Base-by-base conservation (phyloP, 2,888 invertebrate genomes). In the Pseudococcus viburni region DNA sequence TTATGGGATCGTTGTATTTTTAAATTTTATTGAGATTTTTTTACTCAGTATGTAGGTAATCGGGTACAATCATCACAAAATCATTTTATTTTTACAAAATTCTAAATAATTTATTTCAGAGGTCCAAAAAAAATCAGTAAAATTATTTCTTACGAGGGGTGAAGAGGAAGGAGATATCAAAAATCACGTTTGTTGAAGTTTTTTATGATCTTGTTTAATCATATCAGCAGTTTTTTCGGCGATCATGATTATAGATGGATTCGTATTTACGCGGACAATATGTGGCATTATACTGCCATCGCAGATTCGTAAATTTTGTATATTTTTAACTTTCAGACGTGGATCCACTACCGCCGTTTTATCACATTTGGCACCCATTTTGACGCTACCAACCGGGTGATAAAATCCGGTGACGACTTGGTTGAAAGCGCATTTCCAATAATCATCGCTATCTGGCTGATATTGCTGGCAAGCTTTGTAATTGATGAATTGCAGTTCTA, bases 301-400 rank as follows among this genome's bases (percentile, higher is more conserved):
- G 1, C 92, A 92, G 7, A 93, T 92, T 89, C 93, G 91, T 26
- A 94, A 90, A 90, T 92, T 93, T 51, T 92, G 91, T 0, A 93
- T 89, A 0, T 94, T 94, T 77, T 92, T 92, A 4, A 94, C 93
- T 11, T 92, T 91, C 89, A 93, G 91, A 12, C 92, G 90, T 0
- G 91, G 89, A 90, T 93, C 92, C 0, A 94, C 93, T 0, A 94
- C 94, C 0, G 93, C 91, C 0, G 90, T 90, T 0, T 90, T 90
- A 90, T 94, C 93, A 0, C 89, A 88, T 0, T 89, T 89, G 0
- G 92, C 91, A 0, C 94, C 95, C 95, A 95, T 95, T 91, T 94
- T 94, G 84, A 93, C 93, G 0, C 94, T 95, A 77, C 95, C 94
- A 0, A 94, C 93, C 0, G 94, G 94, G 91, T 96, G 95, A 91